phyloP scores from a whole-genome alignment of 2,113 vertebrate genomes.

The Stigmatopora argus region DNA sequence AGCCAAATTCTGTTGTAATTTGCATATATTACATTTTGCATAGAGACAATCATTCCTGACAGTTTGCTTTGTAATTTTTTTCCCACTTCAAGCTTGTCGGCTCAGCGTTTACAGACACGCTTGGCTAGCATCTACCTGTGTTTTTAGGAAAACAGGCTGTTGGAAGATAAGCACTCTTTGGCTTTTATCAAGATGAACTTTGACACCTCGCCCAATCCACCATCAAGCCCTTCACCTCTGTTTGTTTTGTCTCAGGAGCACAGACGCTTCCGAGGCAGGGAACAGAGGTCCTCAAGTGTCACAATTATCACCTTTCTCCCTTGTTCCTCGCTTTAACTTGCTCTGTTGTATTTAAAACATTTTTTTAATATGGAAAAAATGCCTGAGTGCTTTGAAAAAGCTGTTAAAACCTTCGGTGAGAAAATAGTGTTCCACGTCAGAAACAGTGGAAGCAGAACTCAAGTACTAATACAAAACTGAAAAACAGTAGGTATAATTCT shows the following conservation, averaged over 20 bases:
- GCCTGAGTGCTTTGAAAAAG: slow-evolving; percentile 27
- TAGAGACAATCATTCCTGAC: neutral
- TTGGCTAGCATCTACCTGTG: slow-evolving; percentile 17
- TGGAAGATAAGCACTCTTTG: slow-evolving; percentile 34
- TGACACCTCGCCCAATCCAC: neutral
- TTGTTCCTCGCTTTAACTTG: slow-evolving; percentile 25
- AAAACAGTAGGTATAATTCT: too few relatives aligned
- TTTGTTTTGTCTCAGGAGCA: slow-evolving; percentile 31
- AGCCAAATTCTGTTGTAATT: neutral
- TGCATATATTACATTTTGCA: neutral
- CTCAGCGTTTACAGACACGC: slow-evolving; percentile 24
- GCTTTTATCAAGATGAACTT: slow-evolving; percentile 22
- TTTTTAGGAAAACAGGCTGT: slow-evolving; percentile 40
- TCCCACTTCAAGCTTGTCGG: slow-evolving; percentile 24
- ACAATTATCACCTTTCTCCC: slow-evolving; percentile 54
- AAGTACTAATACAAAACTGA: too few relatives aligned
- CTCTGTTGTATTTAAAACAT: neutral
- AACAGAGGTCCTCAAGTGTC: slow-evolving; percentile 58
- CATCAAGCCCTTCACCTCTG: slow-evolving; percentile 9
- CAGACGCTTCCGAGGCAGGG: slow-evolving; percentile 13
- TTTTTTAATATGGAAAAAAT: slow-evolving; percentile 29
- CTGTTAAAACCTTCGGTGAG: slow-evolving; percentile 3
- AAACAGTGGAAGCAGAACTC: neutral
- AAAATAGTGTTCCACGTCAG: slow-evolving; percentile 1
- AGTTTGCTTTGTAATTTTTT: neutral